These are phyloP conservation scores for Lethrus apterus DNA, from an alignment of 1,140 invertebrate species.

Conservation along the genomic window DNA sequence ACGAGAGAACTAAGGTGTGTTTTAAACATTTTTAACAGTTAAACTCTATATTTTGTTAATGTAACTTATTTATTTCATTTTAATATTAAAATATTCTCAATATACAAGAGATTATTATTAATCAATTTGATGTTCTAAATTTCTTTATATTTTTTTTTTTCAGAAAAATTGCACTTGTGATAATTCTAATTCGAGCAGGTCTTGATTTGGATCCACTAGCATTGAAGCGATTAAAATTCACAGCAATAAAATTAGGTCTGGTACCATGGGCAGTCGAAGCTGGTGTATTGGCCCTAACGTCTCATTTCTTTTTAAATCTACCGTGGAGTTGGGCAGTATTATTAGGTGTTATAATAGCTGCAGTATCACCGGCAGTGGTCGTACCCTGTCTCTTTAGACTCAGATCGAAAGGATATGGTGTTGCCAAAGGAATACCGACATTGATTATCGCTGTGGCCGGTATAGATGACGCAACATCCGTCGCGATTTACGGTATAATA, in stretches of 20 bases:
- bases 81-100: too few relatives aligned
- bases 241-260: slow-evolving; percentile 75
- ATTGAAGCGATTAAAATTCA: slow-evolving; percentile 68
- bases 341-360: slow-evolving; percentile 79
- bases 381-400: slow-evolving; percentile 84
- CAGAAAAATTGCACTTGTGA: slow-evolving; percentile 83
- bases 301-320: slow-evolving; percentile 68
- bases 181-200: slow-evolving; percentile 89
- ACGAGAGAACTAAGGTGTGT: slow-evolving; percentile 59
- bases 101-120: too few relatives aligned
- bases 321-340: slow-evolving; percentile 86
- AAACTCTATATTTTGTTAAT: too few relatives aligned
- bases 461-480: slow-evolving; percentile 77
- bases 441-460: slow-evolving; percentile 83
- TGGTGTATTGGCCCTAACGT: slow-evolving; percentile 55
- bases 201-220: slow-evolving; percentile 83
- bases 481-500: slow-evolving; percentile 84
- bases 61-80: too few relatives aligned
- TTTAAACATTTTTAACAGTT: background rate
- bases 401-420: slow-evolving; percentile 71
- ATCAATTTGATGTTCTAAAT: background rate
- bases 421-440: slow-evolving; percentile 91
- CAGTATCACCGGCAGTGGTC: slow-evolving; percentile 91
- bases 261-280: slow-evolving; percentile 83
- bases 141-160: slow-evolving; percentile 32